Evolutionary conservation across 2,888 invertebrate species (phyloP).

Genomic region (Ectemnius continuus): DNA sequence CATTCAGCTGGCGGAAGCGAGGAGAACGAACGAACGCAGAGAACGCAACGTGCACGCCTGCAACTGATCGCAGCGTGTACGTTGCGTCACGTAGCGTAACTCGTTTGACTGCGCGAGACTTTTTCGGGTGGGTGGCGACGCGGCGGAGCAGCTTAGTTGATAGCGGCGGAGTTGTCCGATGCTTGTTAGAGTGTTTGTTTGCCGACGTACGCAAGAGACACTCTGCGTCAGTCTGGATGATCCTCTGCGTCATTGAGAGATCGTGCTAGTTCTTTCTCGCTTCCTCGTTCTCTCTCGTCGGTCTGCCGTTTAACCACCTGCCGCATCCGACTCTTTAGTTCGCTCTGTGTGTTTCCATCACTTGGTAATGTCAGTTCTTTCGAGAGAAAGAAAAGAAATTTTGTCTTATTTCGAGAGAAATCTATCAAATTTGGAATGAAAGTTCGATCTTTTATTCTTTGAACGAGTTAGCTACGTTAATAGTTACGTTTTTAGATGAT

Average conservation of each 20-base stretch:
- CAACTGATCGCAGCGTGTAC: conserved; percentile 17
- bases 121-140: background rate
- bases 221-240: conserved; percentile 50
- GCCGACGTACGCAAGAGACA: conserved; percentile 39
- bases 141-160: no score
- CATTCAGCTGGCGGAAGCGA: conserved; percentile 24
- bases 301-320: conserved; percentile 22
- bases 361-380: background rate
- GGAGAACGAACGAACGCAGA: no score
- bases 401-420: no score
- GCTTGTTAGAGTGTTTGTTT: conserved; percentile 39
- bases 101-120: conserved; percentile 10
- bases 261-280: conserved; percentile 49
- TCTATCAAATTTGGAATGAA: no score
- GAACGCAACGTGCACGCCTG: conserved; percentile 18
- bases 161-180: conserved; percentile 15
- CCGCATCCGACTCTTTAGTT: conserved; percentile 12
- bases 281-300: conserved; percentile 37
- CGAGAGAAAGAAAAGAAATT: no score
- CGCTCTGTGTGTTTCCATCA: conserved; percentile 13
- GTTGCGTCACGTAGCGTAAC: conserved; percentile 27
- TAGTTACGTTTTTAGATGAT: no score
- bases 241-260: conserved; percentile 64
- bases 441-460: no score
- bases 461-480: no score